Conservation (phyloP, 2,113 vertebrate genomes). For the Turnix velox region DNA sequence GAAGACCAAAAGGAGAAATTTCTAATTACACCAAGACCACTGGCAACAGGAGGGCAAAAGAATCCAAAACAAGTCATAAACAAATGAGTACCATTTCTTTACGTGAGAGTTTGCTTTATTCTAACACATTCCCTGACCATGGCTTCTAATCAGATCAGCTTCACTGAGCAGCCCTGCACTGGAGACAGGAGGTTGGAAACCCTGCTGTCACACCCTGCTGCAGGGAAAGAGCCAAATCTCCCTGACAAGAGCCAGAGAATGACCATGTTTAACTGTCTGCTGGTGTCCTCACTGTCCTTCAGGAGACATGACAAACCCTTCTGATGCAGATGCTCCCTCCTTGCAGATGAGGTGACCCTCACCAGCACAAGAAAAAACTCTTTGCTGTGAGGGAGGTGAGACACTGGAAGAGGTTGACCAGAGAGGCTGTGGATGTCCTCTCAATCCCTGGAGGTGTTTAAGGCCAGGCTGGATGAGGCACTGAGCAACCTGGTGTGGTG, state of each 20-base stretch:
- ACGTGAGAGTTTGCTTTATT: neutral
- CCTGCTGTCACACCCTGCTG: neutral
- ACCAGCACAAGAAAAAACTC: neutral
- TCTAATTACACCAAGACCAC: neutral
- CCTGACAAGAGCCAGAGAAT: neutral
- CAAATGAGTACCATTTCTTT: fast-evolving
- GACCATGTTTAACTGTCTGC: neutral
- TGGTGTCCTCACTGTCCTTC: neutral
- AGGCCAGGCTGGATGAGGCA: too few species aligned
- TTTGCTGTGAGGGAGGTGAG: too few species aligned
- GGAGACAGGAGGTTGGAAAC: neutral
- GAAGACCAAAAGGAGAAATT: neutral
- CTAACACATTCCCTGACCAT: fast-evolving
- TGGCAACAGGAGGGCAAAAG: neutral
- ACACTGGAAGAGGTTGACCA: too few species aligned
- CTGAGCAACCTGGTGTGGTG: too few species aligned
- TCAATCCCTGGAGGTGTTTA: too few species aligned
- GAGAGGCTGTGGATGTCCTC: too few species aligned
- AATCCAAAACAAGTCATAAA: fast-evolving
- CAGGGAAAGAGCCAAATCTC: neutral
- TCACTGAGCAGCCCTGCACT: fast-evolving
- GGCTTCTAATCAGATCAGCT: neutral
- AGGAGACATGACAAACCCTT: neutral
- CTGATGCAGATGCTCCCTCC: neutral
- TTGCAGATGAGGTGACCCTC: fast-evolving